Conservation (phyloP, 30 jellyfish, hydroid and myxozoan species). For the Hydractinia echinata region DNA sequence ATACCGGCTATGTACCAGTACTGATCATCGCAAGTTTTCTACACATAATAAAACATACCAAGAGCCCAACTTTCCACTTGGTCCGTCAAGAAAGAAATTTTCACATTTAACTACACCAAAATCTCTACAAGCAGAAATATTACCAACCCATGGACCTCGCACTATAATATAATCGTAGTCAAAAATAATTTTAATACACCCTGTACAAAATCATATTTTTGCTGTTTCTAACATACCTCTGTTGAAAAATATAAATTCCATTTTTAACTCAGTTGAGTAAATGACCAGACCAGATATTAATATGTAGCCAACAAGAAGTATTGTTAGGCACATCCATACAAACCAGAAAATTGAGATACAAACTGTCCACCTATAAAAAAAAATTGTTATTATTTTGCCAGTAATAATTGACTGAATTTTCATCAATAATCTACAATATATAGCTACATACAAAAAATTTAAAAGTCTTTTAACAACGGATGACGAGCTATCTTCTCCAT, state of each 20-base stretch:
- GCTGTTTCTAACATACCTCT: constrained; percentile 2
- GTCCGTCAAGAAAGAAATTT: constrained; percentile 50
- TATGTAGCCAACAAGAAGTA: constrained; percentile 2
- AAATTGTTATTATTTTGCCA: background rate
- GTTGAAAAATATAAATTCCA: constrained; percentile 25
- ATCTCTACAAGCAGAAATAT: constrained; percentile 46
- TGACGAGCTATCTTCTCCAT: background rate
- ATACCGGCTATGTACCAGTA: too few relatives aligned
- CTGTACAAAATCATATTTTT: background rate
- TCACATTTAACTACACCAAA: constrained; percentile 67
- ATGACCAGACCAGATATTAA: constrained; percentile 1
- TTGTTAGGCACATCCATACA: constrained; percentile 16
- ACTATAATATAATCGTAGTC: constrained; percentile 36
- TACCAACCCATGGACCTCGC: constrained; percentile 56
- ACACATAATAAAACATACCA: constrained; percentile 39
- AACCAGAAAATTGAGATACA: constrained; percentile 3
- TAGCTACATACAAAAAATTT: background rate
- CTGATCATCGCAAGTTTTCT: too few relatives aligned
- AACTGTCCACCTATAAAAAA: constrained; percentile 1
- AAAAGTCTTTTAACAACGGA: background rate
- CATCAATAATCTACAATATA: background rate
- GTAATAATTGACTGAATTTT: too few relatives aligned
- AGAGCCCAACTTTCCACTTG: constrained; percentile 72
- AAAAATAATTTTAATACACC: background rate
- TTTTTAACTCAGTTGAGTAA: constrained; percentile 23